Percentiles rank a stretch among this genome's conserved stretches.
Evolutionary conservation across 2,888 invertebrate genomes (phyloP).

Genomic region (Leptinotarsa haldemani): DNA sequence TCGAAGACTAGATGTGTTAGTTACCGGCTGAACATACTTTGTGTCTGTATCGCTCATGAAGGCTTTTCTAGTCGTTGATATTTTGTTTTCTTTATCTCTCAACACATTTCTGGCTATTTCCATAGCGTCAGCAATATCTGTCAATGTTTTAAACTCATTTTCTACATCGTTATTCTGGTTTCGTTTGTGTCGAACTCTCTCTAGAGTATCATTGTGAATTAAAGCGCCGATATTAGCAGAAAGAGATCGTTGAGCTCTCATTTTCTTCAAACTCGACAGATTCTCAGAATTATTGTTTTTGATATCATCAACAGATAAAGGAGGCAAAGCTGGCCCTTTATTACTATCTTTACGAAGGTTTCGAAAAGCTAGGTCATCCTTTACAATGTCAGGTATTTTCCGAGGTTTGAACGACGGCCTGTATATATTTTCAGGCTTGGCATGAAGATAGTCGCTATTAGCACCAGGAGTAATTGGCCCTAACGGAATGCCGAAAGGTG

Average conservation of each 20-base stretch:
- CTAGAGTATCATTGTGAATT: constrained; percentile 74
- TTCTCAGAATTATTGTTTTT: constrained; percentile 66
- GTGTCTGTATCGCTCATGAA: constrained; percentile 64
- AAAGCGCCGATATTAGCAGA: constrained; percentile 87
- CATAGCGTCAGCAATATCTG: constrained; percentile 66
- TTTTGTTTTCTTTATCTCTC: constrained; percentile 63
- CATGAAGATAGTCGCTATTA: constrained; percentile 86
- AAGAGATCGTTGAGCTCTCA: constrained; percentile 82
- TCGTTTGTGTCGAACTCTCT: constrained; percentile 40
- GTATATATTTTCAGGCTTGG: constrained; percentile 72
- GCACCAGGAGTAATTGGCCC: constrained; percentile 85
- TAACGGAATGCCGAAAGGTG: constrained; percentile 90
- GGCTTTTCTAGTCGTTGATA: constrained; percentile 59
- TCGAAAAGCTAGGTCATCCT: constrained; percentile 89
- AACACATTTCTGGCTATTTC: constrained; percentile 65
- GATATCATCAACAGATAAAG: constrained; percentile 67
- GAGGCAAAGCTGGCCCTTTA: constrained; percentile 66
- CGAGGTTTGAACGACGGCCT: constrained; percentile 73
- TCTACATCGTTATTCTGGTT: constrained; percentile 48
- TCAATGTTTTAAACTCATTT: constrained; percentile 57
- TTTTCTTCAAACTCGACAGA: constrained; percentile 73
- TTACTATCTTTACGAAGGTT: constrained; percentile 84
- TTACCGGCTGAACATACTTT: constrained; percentile 45
- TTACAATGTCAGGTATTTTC: constrained; percentile 83
- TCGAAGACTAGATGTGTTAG: constrained; percentile 58